Base-by-base conservation (phyloP, 2,888 invertebrate genomes). In the Marasmarcha lunaedactyla region DNA sequence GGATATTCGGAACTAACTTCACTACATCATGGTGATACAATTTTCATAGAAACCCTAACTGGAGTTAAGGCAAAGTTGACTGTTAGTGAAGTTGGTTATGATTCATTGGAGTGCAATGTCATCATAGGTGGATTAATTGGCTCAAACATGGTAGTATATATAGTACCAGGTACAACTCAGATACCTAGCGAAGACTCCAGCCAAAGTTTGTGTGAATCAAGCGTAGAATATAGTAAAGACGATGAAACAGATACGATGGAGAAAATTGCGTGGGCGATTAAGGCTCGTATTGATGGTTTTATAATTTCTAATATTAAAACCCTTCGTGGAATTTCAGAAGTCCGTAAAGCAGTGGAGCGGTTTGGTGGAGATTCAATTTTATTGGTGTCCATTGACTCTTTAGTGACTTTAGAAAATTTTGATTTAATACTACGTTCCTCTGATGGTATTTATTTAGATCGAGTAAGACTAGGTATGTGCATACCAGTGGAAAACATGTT, bases 361-460 rank as follows among this genome's bases (percentile, higher is more conserved):
- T 79, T 67, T 47, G 81, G 78, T 7, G 78, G 76, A 56, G 78
- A 81, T 48, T 63, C 81, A 36, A 59, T 83, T 4, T 52, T 81
- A 2, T 69, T 83, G 51, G 76, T 71, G 39, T 68, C 68, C 46
- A 64, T 83, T 46, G 81, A 81, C 12, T 56, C 77, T 14, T 47
- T 67, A 6, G 45, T 64, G 38, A 76, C 68, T 1, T 42, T 76
- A 1, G 76, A 81, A 42, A 76, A 76, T 46, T 54, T 95, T 47
- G 92, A 94, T 57, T 90, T 89, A 49, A 91, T 96, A 52, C 86
- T 95, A 43, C 57, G 63, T 4, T 90, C 86, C 45, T 87, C 92
- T 7, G 96, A 97, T 71, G 96, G 94, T 36, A 87, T 97, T 41
- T 94, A 93, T 88, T 88, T 96, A 0, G 95, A 96, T 40, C 87